These are phyloP conservation scores for Papilio glaucus DNA, from an alignment of 1,140 invertebrate species.

Conservation along the genomic window DNA sequence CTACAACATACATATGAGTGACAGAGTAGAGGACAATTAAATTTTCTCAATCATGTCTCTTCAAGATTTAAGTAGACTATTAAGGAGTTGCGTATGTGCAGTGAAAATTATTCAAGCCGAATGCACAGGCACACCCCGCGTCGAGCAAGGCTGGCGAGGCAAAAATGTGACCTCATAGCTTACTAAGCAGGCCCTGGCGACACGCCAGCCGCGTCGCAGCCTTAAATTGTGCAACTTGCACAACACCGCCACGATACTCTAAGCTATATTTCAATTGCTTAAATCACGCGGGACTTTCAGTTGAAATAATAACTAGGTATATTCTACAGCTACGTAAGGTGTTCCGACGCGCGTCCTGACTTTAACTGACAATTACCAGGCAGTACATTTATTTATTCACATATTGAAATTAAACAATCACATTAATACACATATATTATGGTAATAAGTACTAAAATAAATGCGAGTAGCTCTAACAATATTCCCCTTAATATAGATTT, in stretches of 20 bases:
- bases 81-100: neutral
- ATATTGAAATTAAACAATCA: no score
- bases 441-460: no score
- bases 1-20: no score
- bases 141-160: neutral
- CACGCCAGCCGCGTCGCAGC: neutral
- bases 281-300: neutral
- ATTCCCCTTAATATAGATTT: no score
- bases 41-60: neutral
- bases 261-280: neutral
- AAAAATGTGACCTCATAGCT: slow-evolving; percentile 8
- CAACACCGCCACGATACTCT: neutral
- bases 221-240: slow-evolving; percentile 5
- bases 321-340: no score
- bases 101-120: neutral
- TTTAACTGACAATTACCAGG: no score
- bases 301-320: neutral
- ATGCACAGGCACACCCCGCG: neutral
- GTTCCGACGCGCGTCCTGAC: no score
- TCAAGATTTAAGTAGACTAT: neutral
- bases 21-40: no score
- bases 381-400: no score
- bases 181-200: neutral
- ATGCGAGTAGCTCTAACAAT: no score
- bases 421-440: no score